Evolutionary conservation across 2,113 vertebrate species (phyloP).

Genomic region (Leucoraja erinaceus): DNA sequence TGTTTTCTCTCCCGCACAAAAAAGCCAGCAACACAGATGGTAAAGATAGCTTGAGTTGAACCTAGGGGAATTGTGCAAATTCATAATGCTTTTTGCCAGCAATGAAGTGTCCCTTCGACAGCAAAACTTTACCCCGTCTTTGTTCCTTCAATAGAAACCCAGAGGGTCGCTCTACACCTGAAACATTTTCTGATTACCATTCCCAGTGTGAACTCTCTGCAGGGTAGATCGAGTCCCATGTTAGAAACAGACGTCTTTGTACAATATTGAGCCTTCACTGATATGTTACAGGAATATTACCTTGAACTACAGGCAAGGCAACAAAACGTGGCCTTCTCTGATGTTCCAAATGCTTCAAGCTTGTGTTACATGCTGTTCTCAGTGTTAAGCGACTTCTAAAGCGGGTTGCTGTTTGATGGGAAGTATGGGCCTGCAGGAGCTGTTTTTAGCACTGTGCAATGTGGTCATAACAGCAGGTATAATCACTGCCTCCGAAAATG

Average conservation of each 20-base stretch:
- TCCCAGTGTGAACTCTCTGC: neutral
- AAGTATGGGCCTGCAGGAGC: neutral
- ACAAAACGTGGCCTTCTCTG: neutral
- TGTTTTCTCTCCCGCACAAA: neutral
- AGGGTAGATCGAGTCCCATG: neutral
- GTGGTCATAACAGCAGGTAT: constrained; percentile 18
- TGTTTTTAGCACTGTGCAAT: neutral
- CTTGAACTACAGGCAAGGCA: neutral
- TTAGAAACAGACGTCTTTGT: neutral
- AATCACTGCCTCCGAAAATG: neutral
- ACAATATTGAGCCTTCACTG: neutral
- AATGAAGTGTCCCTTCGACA: neutral
- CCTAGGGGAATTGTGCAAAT: neutral
- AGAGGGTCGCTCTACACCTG: neutral
- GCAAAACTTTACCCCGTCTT: neutral
- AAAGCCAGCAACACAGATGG: neutral
- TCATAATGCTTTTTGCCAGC: neutral
- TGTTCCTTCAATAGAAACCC: neutral
- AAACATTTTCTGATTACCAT: neutral
- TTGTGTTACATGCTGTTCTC: neutral
- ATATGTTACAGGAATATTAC: neutral
- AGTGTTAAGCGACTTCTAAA: neutral
- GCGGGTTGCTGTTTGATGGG: neutral
- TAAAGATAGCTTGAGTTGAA: neutral
- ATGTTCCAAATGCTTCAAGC: neutral